Evolutionary conservation across 2,888 invertebrate genomes (phyloP).

Genomic region (Chalcosyrphus nemorum): DNA sequence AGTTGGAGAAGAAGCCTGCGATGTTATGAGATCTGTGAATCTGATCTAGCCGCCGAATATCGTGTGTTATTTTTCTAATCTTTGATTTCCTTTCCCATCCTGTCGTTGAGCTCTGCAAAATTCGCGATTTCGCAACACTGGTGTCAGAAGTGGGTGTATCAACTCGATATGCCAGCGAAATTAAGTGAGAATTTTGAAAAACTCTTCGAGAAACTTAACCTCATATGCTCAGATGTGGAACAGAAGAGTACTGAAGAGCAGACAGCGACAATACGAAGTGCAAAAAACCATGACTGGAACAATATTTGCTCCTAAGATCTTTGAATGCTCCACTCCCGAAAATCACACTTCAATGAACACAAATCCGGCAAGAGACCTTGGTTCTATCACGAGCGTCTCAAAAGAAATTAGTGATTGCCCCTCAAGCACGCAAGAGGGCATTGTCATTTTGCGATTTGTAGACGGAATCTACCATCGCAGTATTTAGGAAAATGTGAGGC

Average conservation of each 20-base stretch:
- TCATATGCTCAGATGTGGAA: constrained; percentile 27
- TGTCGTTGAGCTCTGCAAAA: no score
- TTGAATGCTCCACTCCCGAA: constrained; percentile 13
- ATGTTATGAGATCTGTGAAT: no score
- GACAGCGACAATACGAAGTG: constrained; percentile 7
- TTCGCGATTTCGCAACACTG: no score
- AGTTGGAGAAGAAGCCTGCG: no score
- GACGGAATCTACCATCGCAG: constrained; percentile 9
- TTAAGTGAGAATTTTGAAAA: not conserved
- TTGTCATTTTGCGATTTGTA: constrained; percentile 4
- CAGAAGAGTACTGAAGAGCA: constrained; percentile 16
- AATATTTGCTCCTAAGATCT: constrained; percentile 6
- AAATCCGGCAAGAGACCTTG: constrained; percentile 1
- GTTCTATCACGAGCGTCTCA: constrained; percentile 4
- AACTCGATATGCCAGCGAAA: not conserved
- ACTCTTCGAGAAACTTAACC: constrained; percentile 16
- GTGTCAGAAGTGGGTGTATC: no score
- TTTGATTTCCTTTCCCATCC: no score
- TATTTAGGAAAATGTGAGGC: no score
- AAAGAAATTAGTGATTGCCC: constrained; percentile 8
- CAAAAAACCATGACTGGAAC: constrained; percentile 31
- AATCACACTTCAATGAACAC: not conserved
- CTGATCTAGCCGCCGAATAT: no score
- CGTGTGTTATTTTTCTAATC: no score
- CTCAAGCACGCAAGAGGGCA: not conserved